Percentiles rank a stretch among this genome's conserved stretches.
Evolutionary conservation across 2,797 vertebrate genomes (phyloP).

Genomic region (Anguilla anguilla): DNA sequence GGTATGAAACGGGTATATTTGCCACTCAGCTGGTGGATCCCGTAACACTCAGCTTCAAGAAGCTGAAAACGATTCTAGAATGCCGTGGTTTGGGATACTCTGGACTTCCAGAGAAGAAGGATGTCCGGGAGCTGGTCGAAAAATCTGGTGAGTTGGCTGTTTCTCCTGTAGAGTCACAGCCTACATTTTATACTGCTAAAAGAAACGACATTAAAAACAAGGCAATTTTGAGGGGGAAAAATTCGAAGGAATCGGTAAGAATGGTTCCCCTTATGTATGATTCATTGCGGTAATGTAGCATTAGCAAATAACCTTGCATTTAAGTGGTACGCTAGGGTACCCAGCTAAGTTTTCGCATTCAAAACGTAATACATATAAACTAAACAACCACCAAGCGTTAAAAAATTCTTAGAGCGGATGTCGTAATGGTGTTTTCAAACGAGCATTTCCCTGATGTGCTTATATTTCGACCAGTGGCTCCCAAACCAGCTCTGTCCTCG

Average conservation of each 20-base stretch:
- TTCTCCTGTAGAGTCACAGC: background rate
- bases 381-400: background rate
- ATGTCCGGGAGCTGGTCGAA: slow-evolving; percentile 89
- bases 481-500: no score
- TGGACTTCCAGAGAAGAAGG: slow-evolving; percentile 86
- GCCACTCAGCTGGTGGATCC: slow-evolving; percentile 94
- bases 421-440: background rate
- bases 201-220: background rate
- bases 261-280: background rate
- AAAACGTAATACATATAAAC: background rate
- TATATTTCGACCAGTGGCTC: no score
- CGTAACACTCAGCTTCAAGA: slow-evolving; percentile 88
- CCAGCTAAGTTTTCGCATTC: background rate
- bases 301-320: background rate
- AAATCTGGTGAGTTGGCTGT: slow-evolving; percentile 80
- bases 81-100: slow-evolving; percentile 88
- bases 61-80: slow-evolving; percentile 91
- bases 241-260: background rate
- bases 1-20: slow-evolving; percentile 93
- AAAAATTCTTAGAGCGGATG: background rate
- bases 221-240: background rate
- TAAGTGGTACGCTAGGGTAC: background rate
- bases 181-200: background rate
- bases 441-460: background rate
- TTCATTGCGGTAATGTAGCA: background rate